Percentiles rank a stretch among this genome's conserved stretches.
These are phyloP conservation scores for Eupsittula cactorum DNA, from an alignment of 2,113 vertebrate genomes.

Conservation along the genomic window DNA sequence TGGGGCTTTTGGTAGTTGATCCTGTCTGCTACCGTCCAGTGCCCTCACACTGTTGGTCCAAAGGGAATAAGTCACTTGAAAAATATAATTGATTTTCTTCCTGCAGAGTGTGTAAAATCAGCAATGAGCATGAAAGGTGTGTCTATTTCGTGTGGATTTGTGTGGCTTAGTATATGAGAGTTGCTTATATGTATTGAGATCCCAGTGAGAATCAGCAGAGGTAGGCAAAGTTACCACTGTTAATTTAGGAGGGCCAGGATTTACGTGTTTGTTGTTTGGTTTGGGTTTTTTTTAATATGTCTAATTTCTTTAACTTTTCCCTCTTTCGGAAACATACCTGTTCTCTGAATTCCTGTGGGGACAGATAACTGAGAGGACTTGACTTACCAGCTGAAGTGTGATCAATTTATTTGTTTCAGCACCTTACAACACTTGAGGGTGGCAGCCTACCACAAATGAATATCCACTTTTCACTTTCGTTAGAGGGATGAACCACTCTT, in stretches of 20 bases:
- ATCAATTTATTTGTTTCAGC: background rate
- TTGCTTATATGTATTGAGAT: background rate
- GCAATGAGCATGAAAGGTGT: background rate
- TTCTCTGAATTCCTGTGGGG: background rate
- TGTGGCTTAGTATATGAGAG: background rate
- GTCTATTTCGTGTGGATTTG: background rate
- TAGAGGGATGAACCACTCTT: background rate
- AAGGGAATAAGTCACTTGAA: background rate
- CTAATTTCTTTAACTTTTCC: background rate
- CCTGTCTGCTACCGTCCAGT: background rate
- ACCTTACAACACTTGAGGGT: accelerated
- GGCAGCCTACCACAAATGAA: background rate
- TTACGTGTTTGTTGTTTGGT: background rate
- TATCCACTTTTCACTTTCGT: background rate
- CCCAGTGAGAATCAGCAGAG: background rate
- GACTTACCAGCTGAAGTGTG: background rate
- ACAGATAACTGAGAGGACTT: background rate
- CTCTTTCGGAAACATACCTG: background rate
- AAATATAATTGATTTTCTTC: background rate
- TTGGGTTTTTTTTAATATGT: accelerated
- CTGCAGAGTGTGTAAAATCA: background rate
- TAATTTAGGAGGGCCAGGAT: background rate
- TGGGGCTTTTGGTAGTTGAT: background rate
- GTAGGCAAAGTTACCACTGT: background rate
- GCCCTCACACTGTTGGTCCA: background rate